Evolutionary conservation across 2,888 invertebrate genomes (phyloP), one percentile per base, ranked within the genome.

Genomic region (Troides oblongomaculatus): DNA sequence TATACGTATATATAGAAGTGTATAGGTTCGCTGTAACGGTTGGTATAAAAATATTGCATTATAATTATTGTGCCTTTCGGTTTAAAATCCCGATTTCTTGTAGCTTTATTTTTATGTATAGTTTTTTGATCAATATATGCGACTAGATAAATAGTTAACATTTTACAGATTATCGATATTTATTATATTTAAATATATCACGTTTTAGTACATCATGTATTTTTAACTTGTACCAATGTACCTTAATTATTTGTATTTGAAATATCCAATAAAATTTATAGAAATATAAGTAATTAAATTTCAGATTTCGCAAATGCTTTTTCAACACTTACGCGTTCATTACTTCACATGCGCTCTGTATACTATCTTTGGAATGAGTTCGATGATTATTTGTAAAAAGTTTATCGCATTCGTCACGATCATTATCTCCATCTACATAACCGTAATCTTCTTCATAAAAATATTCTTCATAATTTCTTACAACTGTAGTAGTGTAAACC

Each of bases 341-440:
- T 73, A 78, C 75, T 72, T 80, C 77, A 76, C 79, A 81, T 76
- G 75, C 81, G 84, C 79, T 80, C 79, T 79, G 80, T 77, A 81
- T 79, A 81, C 79, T 82, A 80, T 81, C 81, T 84, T 82, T 92
- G 92, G 92, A 92, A 92, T 92, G 91, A 83, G 84, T 81, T 84
- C 79, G 82, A 81, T 79, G 76, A 74, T 77, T 72, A 56, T 77
- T 78, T 78, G 81, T 79, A 78, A 78, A 80, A 75, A 78, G 76
- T 79, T 81, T 84, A 72, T 83, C 80, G 76, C 84, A 84, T 81
- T 85, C 85, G 82, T 84, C 79, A 80, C 78, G 82, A 76, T 72
- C 78, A 63, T 71, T 70, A 73, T 70, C 68, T 68, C 73, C 73
- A 77, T 81, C 84, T 84, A 86, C 84, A 83, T 85, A 84, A 78